These are phyloP conservation scores for Xiphophorus couchianus DNA, from an alignment of 2,113 vertebrate genomes.

Conservation along the genomic window DNA sequence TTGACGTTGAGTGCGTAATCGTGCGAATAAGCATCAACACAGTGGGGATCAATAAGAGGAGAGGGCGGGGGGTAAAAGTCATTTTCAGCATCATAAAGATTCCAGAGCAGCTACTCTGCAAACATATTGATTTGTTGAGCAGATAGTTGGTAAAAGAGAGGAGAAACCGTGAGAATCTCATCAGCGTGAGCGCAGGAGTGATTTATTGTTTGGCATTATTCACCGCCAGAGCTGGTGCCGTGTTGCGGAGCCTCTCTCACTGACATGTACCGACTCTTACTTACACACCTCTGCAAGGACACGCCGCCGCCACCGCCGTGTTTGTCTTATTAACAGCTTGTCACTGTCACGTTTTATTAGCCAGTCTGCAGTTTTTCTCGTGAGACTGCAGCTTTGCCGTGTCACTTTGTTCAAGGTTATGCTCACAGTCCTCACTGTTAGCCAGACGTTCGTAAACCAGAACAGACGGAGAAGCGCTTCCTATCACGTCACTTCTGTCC, in stretches of 20 bases:
- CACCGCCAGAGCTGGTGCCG: not conserved
- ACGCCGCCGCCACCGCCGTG: not conserved
- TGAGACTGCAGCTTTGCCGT: not conserved
- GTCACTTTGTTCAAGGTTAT: slow-evolving; percentile 11
- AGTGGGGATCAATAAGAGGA: slow-evolving; percentile 28
- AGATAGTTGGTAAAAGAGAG: slow-evolving; percentile 27
- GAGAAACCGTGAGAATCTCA: slow-evolving; percentile 3
- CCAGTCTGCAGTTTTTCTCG: slow-evolving; percentile 4
- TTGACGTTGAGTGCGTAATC: slow-evolving; percentile 29
- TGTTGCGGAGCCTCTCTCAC: not conserved
- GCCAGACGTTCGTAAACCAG: not conserved
- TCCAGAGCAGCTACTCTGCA: slow-evolving; percentile 34
- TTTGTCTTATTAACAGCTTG: slow-evolving; percentile 2
- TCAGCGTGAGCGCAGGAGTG: not conserved
- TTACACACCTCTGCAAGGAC: slow-evolving; percentile 11
- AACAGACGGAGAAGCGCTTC: not conserved
- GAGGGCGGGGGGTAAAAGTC: not conserved
- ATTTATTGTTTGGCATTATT: slow-evolving; percentile 20
- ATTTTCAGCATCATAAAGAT: slow-evolving; percentile 27
- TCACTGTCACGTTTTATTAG: slow-evolving; percentile 1
- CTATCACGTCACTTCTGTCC: not conserved
- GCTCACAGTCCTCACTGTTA: not conserved
- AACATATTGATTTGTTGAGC: slow-evolving; percentile 32
- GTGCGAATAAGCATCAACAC: slow-evolving; percentile 21
- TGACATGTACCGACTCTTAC: not conserved